Evolutionary conservation across 2,113 vertebrate species (phyloP), one percentile per base, ranked within the genome.

Genomic region (Petroica traversi): DNA sequence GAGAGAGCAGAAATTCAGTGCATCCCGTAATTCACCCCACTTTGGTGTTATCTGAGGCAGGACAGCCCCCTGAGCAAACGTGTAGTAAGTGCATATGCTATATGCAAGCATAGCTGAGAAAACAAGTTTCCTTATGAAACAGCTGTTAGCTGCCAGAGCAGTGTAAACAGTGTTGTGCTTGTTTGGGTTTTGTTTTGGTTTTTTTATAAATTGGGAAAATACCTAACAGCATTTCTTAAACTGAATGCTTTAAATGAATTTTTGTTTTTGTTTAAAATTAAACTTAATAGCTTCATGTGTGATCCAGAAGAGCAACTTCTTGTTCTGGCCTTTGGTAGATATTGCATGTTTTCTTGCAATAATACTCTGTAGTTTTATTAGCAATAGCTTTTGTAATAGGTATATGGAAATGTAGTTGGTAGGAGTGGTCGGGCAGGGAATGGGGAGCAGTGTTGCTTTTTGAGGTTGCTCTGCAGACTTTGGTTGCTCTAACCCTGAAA

Each of bases 401-500:
- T 61, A 4, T 61, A 92, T 82, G 74, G 58, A 88, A 85, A 45
- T 25, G 43, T 12, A 82, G 49, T 9, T 40, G 55, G 72, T 82
- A 85, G 78, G 66, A 89, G 95, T 68, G 86, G 88, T 94, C 14
- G 36, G 73, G 82, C 89, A 4, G 5, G 76, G 72, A 90, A 8
- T 25, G 5, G 77, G 75, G 73, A 92, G 11, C 58, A 49, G 74
- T n/a, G 62, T 72, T 84, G 40, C 78, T 94, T 85, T 94, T 64
- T 94, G 84, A 89, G 89, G 77, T 93, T 80, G 38, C n/a, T 88
- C 75, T 69, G 73, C 94, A 86, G 85, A 91, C 88, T 89, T 91
- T 85, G 67, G 72, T 96, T 67, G 61, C 89, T 91, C 19, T 93
- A 93, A 95, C 97, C 85, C 96, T 85, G 93, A 92, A 88, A 96